Percentiles rank a stretch among this genome's conserved stretches.
These are phyloP conservation scores for Chydorus sphaericus DNA, from an alignment of 2,888 invertebrate genomes.

Conservation along the genomic window DNA sequence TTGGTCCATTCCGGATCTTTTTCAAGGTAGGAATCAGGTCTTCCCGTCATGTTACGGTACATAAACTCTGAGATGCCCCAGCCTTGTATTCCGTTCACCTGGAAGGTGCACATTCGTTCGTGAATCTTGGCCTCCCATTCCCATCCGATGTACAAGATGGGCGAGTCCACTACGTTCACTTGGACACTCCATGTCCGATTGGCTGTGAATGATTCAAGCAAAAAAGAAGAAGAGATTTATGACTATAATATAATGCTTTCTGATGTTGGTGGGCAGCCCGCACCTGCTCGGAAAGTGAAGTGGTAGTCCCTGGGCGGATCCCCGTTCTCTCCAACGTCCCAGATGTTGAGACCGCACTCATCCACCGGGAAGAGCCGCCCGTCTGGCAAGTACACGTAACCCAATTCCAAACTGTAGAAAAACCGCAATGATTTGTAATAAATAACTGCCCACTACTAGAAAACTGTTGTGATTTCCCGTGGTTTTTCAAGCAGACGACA, in stretches of 20 bases:
- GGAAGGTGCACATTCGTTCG: constrained; percentile 41
- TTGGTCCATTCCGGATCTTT: constrained; percentile 23
- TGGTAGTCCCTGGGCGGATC: constrained; percentile 44
- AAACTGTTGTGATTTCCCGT: no score
- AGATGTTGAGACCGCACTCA: constrained; percentile 39
- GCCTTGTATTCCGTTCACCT: constrained; percentile 45
- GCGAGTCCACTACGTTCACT: constrained; percentile 38
- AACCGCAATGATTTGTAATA: not conserved
- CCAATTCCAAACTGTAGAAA: constrained; percentile 44
- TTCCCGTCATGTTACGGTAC: constrained; percentile 41
- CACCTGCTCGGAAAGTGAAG: constrained; percentile 43
- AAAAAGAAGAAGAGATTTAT: no score
- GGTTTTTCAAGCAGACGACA: no score
- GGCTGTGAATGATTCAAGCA: constrained; percentile 36
- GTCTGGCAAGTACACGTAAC: constrained; percentile 41
- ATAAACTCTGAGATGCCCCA: constrained; percentile 51
- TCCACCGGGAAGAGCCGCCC: constrained; percentile 40
- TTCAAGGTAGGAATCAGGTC: constrained; percentile 31
- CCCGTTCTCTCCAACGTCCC: constrained; percentile 45
- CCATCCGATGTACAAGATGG: constrained; percentile 42
- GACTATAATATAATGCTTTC: no score
- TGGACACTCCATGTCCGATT: constrained; percentile 36
- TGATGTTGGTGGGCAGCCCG: no score
- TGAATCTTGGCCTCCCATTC: constrained; percentile 42
- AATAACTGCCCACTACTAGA: no score